phyloP scores from a whole-genome alignment of 2,113 vertebrate species.

The Ptychochromis oligacanthus region DNA sequence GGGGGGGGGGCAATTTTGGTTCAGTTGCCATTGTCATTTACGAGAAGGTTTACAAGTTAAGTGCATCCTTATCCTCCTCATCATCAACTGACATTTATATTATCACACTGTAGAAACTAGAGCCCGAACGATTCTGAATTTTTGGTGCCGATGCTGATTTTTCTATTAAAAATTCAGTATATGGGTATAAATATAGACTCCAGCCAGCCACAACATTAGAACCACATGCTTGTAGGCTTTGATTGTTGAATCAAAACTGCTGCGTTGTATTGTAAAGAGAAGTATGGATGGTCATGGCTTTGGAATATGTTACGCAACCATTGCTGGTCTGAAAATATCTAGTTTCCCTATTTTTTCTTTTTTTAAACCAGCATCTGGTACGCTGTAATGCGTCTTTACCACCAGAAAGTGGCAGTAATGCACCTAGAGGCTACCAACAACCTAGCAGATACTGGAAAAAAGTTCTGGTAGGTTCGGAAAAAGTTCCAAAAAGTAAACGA shows the following conservation, averaged over 20 bases:
- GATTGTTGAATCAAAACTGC: neutral
- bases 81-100: constrained; percentile 70
- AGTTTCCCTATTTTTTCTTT: too few relatives aligned
- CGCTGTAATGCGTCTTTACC: fast-evolving
- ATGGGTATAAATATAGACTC: neutral
- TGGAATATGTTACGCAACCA: neutral
- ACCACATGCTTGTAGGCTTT: neutral
- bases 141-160: neutral
- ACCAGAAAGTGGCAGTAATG: neutral
- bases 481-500: neutral
- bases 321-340: too few relatives aligned
- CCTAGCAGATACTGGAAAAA: neutral
- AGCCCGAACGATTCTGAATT: neutral
- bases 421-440: fast-evolving
- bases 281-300: neutral
- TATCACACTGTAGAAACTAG: constrained; percentile 76
- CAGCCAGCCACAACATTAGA: neutral
- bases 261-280: neutral
- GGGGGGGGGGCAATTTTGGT: constrained; percentile 59
- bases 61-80: constrained; percentile 71
- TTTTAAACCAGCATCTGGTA: neutral
- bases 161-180: neutral
- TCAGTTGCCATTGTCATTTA: constrained; percentile 66
- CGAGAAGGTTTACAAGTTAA: constrained; percentile 79
- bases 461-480: too few relatives aligned